A percentile compares a stretch with the other conserved stretches of the same genome.
Conservation (phyloP, 2,888 invertebrate species). For the Sepioteuthis lessoniana region DNA sequence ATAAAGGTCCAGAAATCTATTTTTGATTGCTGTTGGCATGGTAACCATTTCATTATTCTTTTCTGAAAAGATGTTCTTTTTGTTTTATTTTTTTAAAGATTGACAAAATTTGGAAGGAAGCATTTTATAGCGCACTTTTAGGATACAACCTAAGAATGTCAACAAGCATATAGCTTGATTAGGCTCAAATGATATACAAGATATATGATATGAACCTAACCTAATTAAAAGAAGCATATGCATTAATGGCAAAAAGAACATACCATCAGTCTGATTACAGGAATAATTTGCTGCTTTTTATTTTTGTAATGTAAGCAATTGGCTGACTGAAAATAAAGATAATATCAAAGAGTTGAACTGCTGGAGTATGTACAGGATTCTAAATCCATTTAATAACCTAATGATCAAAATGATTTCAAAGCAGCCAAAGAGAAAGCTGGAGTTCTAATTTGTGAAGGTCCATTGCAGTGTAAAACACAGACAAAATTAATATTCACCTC, state of each 20-base stretch:
- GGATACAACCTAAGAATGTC: background rate
- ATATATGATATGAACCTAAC: no score
- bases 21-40: conserved; percentile 6
- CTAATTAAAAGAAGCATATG: no score
- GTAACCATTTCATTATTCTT: background rate
- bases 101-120: background rate
- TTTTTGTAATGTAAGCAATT: no score
- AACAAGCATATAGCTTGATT: background rate
- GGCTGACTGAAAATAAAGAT: background rate
- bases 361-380: background rate
- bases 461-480: background rate
- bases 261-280: no score
- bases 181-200: background rate
- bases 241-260: no score
- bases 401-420: background rate
- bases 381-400: background rate
- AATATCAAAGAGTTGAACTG: background rate
- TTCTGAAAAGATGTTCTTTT: background rate
- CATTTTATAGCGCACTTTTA: background rate
- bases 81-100: background rate
- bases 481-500: background rate
- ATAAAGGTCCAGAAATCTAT: background rate
- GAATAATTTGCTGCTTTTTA: no score
- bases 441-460: background rate
- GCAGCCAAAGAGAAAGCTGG: background rate